Base-by-base conservation (phyloP, 2,888 invertebrate species). In the Caenorhabditis macrosperma region DNA sequence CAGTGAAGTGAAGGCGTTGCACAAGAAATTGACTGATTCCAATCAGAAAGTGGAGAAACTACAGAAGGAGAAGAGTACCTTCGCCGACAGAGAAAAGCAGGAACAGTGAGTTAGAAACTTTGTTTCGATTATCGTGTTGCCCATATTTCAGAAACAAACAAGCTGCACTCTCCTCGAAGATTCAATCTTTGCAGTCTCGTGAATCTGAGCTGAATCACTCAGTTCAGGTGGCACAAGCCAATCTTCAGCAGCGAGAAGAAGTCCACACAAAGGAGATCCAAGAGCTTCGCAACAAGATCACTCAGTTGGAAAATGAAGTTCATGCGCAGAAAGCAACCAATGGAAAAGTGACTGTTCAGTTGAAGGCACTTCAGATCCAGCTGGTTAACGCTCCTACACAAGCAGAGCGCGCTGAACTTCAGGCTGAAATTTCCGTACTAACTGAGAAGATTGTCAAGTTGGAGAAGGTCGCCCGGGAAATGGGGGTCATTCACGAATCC, bases 1-100 rank as follows among this genome's bases (percentile, higher is more conserved):
- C 12, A 52, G 6, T 2, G 74, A 77, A 26, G 54, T 68, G n/a
- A 69, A 77, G 33, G 57, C 69, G 1, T 22, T 69, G 41, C 33
- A 48, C 6, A 74, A 64, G 41, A 74, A 69, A 28, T 28, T 63
- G n/a, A 22, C 9, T 15, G 79, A 79, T 0, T 5, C 35, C 4
- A n/a, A 15, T 0, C 54, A 61, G 28, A 72, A 50, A 33, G 17
- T 28, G 28, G 78, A 78, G 22, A 78, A 72, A 35, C n/a, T 72
- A 60, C 15, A 26, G 12, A 72, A 72, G 26, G 78, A 74, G 4
- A 74, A 78, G 52, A 24, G 20, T 0, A 20, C 17, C 2, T 55
- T 54, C 2, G 72, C 61, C 1, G 33, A 59, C 26, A 12, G 50
- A 9, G 68, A 68, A 5, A 72, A 57, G 48, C 38, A 72, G 3